phyloP scores from a whole-genome alignment of 2,888 invertebrate species.

The Diarsia dahlii region DNA sequence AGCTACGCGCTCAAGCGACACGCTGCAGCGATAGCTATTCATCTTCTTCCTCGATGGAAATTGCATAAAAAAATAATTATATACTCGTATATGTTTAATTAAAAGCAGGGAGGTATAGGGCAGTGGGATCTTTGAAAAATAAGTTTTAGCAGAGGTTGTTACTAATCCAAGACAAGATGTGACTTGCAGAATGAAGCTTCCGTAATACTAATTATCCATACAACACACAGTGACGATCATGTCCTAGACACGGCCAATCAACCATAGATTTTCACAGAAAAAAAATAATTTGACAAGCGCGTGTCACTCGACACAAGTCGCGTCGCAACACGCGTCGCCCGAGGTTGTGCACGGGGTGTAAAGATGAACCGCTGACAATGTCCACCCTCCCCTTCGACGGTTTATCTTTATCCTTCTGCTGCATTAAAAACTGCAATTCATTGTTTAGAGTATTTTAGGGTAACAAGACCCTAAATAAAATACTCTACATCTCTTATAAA shows the following conservation, averaged over 20 bases:
- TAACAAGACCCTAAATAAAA: no score
- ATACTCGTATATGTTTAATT: no score
- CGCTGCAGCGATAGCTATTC: background rate
- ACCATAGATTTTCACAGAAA: background rate
- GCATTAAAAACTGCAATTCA: constrained; percentile 56
- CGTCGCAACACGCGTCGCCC: background rate
- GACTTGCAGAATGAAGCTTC: background rate
- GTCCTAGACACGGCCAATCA: background rate
- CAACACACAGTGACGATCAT: background rate
- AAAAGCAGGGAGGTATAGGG: no score
- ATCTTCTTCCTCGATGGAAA: background rate
- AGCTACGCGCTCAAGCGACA: background rate
- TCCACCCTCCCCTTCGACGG: constrained; percentile 43
- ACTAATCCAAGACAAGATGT: background rate
- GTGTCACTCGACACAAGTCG: background rate
- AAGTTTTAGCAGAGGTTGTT: no score
- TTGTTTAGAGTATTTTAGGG: constrained; percentile 26
- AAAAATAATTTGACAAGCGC: background rate
- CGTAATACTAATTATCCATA: background rate
- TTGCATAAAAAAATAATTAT: background rate
- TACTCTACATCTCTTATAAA: background rate
- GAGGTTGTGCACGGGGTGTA: constrained; percentile 68
- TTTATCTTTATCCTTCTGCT: constrained; percentile 51
- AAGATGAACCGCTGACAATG: constrained; percentile 71
- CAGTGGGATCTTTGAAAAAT: no score